Evolutionary conservation across 2,888 invertebrate species (phyloP), one percentile per base, ranked within the genome.

Genomic region (Tortricodes alternella): DNA sequence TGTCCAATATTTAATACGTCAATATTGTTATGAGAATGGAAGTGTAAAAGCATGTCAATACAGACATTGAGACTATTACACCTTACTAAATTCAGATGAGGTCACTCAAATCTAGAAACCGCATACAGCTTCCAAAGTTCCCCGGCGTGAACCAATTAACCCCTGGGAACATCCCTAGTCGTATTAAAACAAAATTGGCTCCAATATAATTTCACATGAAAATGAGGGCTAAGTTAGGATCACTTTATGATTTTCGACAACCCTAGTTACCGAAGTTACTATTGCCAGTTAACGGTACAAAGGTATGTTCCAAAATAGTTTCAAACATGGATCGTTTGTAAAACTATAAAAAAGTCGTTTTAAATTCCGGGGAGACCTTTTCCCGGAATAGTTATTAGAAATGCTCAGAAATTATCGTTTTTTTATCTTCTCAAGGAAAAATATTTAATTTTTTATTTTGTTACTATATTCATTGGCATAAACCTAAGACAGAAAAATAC

Each of bases 151-250:
- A 75, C 80, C 78, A 84, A 84, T 85, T 83, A 83, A 79, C 78
- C 81, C 72, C 70, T 64, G 67, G 69, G 72, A 66, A 69, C 67
- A 67, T 64, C 64, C 66, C 71, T 66, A 65, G 62, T 61, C 50
- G 70, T 70, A 71, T 77, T 83, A 78, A 77, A 78, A 79, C 81
- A 75, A 82, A 83, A 84, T 84, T 82, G 80, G 78, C 77, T 80
- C 70, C 76, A 71, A 78, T 79, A 78, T 83, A 80, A 85, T 84
- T 78, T 82, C 72, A 76, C 73, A 74, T 76, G 68, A 73, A 76
- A 74, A 76, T 74, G 66, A 71, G 70, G 65, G 74, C 76, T 67
- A 62, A 62, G 62, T 70, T 69, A 64, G 67, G 66, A 68, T 67
- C 68, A 62, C 65, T 64, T 50, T 52, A 65, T 58, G 66, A 46